phyloP scores from a whole-genome alignment of 2,888 invertebrate species.

The Tricholauxania praeusta region DNA sequence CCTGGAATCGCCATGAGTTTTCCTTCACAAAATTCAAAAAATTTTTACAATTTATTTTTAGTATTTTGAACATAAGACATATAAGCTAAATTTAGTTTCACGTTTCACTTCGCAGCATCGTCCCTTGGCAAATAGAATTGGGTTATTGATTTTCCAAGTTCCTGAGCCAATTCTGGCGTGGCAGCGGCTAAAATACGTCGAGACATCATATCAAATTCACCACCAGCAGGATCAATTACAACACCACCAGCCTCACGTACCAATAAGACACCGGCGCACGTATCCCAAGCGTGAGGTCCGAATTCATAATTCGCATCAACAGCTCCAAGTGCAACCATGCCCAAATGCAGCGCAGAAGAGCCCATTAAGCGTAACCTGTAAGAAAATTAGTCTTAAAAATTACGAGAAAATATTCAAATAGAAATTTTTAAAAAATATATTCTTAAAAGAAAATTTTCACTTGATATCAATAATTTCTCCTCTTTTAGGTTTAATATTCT shows the following conservation, averaged over 20 bases:
- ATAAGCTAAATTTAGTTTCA: no score
- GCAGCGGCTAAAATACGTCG: constrained; percentile 85
- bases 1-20: no score
- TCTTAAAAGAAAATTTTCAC: no score
- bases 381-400: constrained; percentile 18
- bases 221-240: constrained; percentile 87
- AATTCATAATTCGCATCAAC: constrained; percentile 91
- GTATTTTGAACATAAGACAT: no score
- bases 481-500: no score
- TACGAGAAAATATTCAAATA: no score
- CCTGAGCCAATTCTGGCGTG: constrained; percentile 78
- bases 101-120: constrained; percentile 58
- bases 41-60: no score
- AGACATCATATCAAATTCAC: constrained; percentile 83
- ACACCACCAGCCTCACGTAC: constrained; percentile 95
- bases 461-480: no score
- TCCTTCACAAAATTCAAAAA: no score
- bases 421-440: no score
- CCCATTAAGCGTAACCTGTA: constrained; percentile 85
- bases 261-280: constrained; percentile 89
- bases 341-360: constrained; percentile 94
- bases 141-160: constrained; percentile 73
- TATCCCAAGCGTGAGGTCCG: constrained; percentile 96
- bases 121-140: constrained; percentile 82
- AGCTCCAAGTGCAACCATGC: constrained; percentile 92